Percentiles rank a stretch among this genome's conserved stretches.
Evolutionary conservation across 2,888 invertebrate species (phyloP).

Genomic region (Cephus nigrinus): DNA sequence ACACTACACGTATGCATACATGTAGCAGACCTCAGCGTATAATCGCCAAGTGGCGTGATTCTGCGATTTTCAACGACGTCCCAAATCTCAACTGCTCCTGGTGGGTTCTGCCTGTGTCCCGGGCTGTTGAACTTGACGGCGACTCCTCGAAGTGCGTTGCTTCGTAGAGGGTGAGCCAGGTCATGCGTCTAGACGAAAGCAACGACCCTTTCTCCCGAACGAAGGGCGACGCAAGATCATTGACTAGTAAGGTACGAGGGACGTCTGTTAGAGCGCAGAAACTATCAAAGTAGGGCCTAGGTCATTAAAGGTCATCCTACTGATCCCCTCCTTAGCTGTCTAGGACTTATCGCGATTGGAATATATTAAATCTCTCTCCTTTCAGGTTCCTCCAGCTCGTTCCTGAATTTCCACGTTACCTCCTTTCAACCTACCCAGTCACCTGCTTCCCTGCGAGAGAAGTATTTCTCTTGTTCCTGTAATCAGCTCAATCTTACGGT

Average conservation of each 20-base stretch:
- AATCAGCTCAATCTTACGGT: not conserved
- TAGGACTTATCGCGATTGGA: not conserved
- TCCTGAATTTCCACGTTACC: not conserved
- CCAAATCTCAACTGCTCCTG: not conserved
- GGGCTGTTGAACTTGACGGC: not conserved
- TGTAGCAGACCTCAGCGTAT: not conserved
- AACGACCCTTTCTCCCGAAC: conserved; percentile 32
- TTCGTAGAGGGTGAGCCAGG: conserved; percentile 30
- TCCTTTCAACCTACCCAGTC: not conserved
- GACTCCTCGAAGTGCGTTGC: not conserved
- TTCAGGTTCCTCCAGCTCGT: not conserved
- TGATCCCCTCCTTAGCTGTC: not conserved
- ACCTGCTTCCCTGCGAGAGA: not conserved
- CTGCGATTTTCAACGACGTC: not conserved
- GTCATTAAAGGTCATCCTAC: not conserved
- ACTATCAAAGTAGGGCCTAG: not conserved
- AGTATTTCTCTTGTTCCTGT: not conserved
- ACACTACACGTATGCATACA: not conserved
- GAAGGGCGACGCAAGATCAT: not conserved
- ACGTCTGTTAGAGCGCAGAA: not conserved
- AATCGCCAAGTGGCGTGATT: not conserved
- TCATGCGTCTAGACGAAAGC: conserved; percentile 36
- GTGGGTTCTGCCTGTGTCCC: not conserved
- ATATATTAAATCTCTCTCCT: not conserved
- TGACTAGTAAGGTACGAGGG: not conserved